Evolutionary conservation across 2,113 vertebrate genomes (phyloP).

Genomic region (Arothron firmamentum): DNA sequence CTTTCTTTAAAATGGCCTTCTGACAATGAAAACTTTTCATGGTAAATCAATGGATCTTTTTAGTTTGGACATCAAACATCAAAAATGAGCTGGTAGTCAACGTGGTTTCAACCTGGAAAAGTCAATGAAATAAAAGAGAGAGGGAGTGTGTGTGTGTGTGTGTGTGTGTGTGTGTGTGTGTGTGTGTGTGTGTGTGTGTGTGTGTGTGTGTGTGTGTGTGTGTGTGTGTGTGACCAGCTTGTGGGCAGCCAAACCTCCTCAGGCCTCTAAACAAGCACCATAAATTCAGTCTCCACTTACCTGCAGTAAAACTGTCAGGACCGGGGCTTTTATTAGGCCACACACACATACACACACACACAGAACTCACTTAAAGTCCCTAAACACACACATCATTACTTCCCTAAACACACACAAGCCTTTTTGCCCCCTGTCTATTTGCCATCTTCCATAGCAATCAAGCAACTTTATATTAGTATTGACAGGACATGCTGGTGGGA

Average conservation of each 20-base stretch:
- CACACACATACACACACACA: slow-evolving; percentile 43
- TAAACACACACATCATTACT: slow-evolving; percentile 21
- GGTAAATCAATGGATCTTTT: no score
- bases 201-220: slow-evolving; percentile 10
- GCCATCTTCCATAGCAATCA: slow-evolving; percentile 16
- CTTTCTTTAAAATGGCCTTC: no score
- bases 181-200: slow-evolving; percentile 10
- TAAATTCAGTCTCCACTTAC: slow-evolving; percentile 68
- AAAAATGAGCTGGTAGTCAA: background rate
- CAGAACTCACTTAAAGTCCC: slow-evolving; percentile 20
- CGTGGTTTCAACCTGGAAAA: slow-evolving; percentile 34
- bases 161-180: slow-evolving; percentile 4
- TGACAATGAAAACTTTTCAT: no score
- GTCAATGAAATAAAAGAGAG: slow-evolving; percentile 6
- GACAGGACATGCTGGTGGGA: slow-evolving; percentile 39
- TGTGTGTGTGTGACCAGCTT: slow-evolving; percentile 22
- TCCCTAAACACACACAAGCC: slow-evolving; percentile 13
- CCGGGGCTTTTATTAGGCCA: slow-evolving; percentile 62
- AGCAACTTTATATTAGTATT: slow-evolving; percentile 42
- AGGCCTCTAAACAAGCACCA: slow-evolving; percentile 59
- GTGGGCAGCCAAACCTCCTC: slow-evolving; percentile 40
- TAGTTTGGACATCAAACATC: no score
- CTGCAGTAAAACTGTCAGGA: slow-evolving; percentile 73
- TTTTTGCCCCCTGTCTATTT: slow-evolving; percentile 9
- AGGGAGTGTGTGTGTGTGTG: no score